These are phyloP conservation scores for Schrankia costaestrigalis DNA, from an alignment of 2,888 invertebrate genomes.

Conservation along the genomic window DNA sequence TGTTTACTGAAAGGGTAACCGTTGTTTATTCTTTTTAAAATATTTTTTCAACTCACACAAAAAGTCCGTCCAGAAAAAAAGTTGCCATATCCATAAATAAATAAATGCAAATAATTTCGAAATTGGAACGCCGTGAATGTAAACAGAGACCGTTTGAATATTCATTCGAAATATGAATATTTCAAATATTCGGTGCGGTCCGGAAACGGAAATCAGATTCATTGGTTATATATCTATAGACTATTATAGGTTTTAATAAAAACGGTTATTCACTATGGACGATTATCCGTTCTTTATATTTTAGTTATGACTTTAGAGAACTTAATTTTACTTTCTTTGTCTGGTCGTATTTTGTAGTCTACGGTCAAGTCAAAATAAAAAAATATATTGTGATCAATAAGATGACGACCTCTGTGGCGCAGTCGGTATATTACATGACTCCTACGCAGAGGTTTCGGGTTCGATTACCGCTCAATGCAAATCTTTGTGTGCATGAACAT, in stretches of 20 bases:
- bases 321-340: too few relatives aligned
- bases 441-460: too few relatives aligned
- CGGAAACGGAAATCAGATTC: slow-evolving; percentile 68
- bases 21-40: too few relatives aligned
- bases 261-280: slow-evolving; percentile 2
- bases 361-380: too few relatives aligned
- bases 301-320: slow-evolving; percentile 3
- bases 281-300: background rate
- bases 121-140: slow-evolving; percentile 78
- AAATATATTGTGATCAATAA: too few relatives aligned
- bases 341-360: too few relatives aligned
- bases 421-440: too few relatives aligned
- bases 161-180: slow-evolving; percentile 78
- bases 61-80: slow-evolving; percentile 58
- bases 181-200: slow-evolving; percentile 59
- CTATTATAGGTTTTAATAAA: slow-evolving; percentile 11
- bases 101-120: slow-evolving; percentile 79
- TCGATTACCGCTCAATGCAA: too few relatives aligned
- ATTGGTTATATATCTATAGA: slow-evolving; percentile 43
- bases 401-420: too few relatives aligned
- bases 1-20: too few relatives aligned
- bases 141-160: slow-evolving; percentile 77
- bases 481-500: too few relatives aligned
- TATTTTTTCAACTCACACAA: slow-evolving; percentile 41
- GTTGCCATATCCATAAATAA: slow-evolving; percentile 67